These are phyloP conservation scores for Thalpophila matura DNA, from an alignment of 2,888 invertebrate genomes.

Conservation along the genomic window DNA sequence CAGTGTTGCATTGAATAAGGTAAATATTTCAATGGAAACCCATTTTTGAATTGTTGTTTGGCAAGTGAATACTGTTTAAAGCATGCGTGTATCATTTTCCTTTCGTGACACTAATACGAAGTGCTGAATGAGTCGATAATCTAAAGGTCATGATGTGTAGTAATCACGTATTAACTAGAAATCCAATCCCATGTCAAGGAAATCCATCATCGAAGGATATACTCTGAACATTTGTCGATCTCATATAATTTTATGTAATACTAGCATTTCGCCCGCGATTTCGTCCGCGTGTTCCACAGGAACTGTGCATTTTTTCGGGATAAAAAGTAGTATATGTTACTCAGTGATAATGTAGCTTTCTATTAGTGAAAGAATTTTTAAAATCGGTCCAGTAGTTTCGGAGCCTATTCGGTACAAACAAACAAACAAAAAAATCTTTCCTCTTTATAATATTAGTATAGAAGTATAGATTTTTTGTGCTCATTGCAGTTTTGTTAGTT, in stretches of 20 bases:
- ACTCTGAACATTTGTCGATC: slow-evolving; percentile 2
- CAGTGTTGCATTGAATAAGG: slow-evolving; percentile 23
- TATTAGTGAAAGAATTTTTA: no score
- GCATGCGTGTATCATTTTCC: slow-evolving; percentile 35
- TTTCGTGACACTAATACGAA: slow-evolving; percentile 44
- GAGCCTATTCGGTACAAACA: neutral
- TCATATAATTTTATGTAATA: neutral
- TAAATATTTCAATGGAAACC: slow-evolving; percentile 7
- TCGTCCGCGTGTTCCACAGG: no score
- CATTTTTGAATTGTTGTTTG: slow-evolving; percentile 2
- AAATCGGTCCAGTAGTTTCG: no score
- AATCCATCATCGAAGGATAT: slow-evolving; percentile 13
- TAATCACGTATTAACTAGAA: slow-evolving; percentile 54
- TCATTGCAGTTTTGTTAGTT: no score
- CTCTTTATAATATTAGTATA: no score
- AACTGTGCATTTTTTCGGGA: no score
- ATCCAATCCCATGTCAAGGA: slow-evolving; percentile 48
- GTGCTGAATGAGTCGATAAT: slow-evolving; percentile 46
- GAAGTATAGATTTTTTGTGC: no score
- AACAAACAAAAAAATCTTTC: neutral
- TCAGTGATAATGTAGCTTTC: no score
- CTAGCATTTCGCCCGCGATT: no score
- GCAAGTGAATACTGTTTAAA: slow-evolving; percentile 1
- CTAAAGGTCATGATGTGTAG: slow-evolving; percentile 44
- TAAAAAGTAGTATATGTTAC: no score